Base-by-base conservation (phyloP, 92 coral and sea anemone genomes). In the Blastomussa wellsi region DNA sequence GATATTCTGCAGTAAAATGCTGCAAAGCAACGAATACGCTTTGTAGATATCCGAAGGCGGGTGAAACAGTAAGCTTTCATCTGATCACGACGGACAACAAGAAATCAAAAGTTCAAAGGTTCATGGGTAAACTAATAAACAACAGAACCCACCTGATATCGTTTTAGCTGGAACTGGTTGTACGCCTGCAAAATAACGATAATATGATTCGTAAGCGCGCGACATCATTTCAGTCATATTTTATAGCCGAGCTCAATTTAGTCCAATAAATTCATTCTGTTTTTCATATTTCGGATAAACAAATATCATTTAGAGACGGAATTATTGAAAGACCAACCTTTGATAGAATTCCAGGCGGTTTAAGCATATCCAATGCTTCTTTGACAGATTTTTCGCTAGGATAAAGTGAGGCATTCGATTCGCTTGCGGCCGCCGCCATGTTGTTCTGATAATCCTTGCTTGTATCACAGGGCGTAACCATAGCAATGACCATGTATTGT, bases 301-400 rank as follows among this genome's bases (percentile, higher is more conserved):
- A 37, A 55, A 33, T 42, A 64, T 47, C 32, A 39, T 15, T 73
- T 57, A 19, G 10, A 52, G 32, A 66, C 20, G 9, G 10, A 36
- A 8, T 26, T 77, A 49, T 32, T 31, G 39, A 59, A 70, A 24
- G 72, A 38, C 85, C 31, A 76, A 96, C 98, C 92, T 96, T 95
- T n/a, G 98, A 94, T 14, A 93, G 88, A 24, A 96, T 86, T 10
- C 98, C 98, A 49, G 94, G 88, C 36, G 96, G 98, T 72, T 85
- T 94, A n/a, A 96, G 85, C 59, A 88, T 90, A 83, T 92, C 91
- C 16, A 95, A 44, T 14, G 98, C 98, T 55, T 92, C 89, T 79
- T 94, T 93, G 4, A 92, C 98, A 22, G 93, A 88, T 53, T 55
- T 32, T 81, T 96, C 98, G 57, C 86, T 86, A 0, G 98, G 98